Evolutionary conservation across 2,113 vertebrate species (phyloP).

Genomic region (Platanista minor): DNA sequence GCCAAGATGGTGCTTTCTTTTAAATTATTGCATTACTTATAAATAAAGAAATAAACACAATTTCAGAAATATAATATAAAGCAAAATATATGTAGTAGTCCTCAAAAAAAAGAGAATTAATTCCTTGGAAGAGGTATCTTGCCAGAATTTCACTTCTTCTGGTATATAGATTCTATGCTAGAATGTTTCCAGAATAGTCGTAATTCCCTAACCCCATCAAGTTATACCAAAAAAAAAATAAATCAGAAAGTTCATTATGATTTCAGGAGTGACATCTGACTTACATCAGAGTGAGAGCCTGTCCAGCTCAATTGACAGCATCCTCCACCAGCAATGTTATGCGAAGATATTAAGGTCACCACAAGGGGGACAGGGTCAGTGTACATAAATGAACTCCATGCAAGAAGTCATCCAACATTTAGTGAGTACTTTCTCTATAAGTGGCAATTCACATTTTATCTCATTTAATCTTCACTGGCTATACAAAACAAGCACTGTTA

Average conservation of each 20-base stretch:
- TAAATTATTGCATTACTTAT: slow-evolving; percentile 29
- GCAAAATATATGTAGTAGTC: slow-evolving; percentile 30
- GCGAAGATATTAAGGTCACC: slow-evolving; percentile 29
- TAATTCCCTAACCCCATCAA: slow-evolving; percentile 40
- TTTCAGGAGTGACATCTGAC: slow-evolving; percentile 40
- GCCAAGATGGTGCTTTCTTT: background rate
- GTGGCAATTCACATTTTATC: background rate
- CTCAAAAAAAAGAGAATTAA: slow-evolving; percentile 41
- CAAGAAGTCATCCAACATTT: background rate
- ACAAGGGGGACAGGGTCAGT: background rate
- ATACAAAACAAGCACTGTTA: background rate
- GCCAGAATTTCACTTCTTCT: slow-evolving; percentile 48
- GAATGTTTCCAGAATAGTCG: slow-evolving; percentile 33
- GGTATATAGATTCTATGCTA: slow-evolving; percentile 3
- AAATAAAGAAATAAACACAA: slow-evolving; percentile 51
- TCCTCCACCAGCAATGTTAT: background rate
- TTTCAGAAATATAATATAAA: slow-evolving; percentile 30
- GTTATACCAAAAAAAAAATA: background rate
- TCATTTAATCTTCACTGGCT: background rate
- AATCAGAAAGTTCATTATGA: slow-evolving; percentile 11
- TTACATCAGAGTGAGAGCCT: background rate
- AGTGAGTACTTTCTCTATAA: background rate
- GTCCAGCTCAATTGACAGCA: background rate
- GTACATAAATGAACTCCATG: background rate
- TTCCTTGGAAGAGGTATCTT: slow-evolving; percentile 29